Base-by-base conservation (phyloP, 2,888 invertebrate genomes). In the Chalcosyrphus nemorum region DNA sequence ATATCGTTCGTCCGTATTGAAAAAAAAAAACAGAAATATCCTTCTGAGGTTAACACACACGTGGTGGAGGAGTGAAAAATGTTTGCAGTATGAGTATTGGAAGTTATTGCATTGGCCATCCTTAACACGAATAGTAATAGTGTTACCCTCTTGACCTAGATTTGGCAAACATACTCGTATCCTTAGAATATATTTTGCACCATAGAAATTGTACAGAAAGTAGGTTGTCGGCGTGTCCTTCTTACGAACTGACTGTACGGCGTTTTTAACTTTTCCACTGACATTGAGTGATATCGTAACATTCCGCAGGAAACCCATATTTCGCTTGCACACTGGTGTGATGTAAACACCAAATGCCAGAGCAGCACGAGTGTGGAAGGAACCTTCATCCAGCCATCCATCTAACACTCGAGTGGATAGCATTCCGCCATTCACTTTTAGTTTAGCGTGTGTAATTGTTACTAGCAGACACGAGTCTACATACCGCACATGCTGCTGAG, bases 361-460 rank as follows among this genome's bases (percentile, higher is more conserved):
- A n/a, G n/a, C n/a, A n/a, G n/a, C n/a, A n/a, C 70, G 61, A 70
- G 59, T 77, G 54, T 3, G 47, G 7, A 45, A 63, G 27, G 17
- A 59, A 65, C 57, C 68, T 65, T 56, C 70, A 65, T 77, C 77
- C 70, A 50, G 21, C 71, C 66, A 66, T 82, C 71, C 45, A 77
- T 72, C 71, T 41, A 43, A 52, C 66, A 68, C 78, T 63, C 50
- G 52, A 78, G 68, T 35, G 32, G n/a, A n/a, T n/a, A n/a, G n/a
- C 52, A 50, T 45, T 72, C 50, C 52, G 43, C 47, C 78, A 50
- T 77, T 59, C 70, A 17, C 57, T 68, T 56, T 9, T 54, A 72
- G 78, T 74, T 80, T 66, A 57, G 66, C 72, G 82, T 74, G 78
- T 84, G 74, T 84, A 80, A 84, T 78, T 84, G 82, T 84, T 80